Conservation (phyloP, 1,140 invertebrate genomes). For the Diachasmimorpha longicaudata region DNA sequence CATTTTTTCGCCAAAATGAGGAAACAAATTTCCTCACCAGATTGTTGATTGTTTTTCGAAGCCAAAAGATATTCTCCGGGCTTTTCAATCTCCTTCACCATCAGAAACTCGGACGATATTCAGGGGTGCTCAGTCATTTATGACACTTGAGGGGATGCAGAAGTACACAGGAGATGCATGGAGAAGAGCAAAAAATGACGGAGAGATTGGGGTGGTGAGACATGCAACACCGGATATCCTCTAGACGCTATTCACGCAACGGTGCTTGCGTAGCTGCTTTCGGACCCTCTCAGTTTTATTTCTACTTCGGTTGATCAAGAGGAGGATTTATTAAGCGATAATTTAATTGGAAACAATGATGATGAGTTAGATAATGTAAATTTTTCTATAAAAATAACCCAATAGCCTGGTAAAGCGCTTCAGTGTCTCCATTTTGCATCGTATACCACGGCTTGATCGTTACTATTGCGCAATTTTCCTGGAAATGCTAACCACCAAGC, state of each 20-base stretch:
- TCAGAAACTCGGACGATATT: too few species aligned
- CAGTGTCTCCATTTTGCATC: constrained; percentile 7
- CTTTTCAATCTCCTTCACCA: too few species aligned
- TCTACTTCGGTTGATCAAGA: background rate
- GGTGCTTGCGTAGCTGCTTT: constrained; percentile 29
- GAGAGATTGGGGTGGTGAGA: constrained; percentile 33
- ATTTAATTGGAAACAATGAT: too few species aligned
- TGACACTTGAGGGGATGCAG: constrained; percentile 1
- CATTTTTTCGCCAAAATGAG: too few species aligned
- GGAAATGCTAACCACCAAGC: background rate
- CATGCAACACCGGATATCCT: constrained; percentile 58
- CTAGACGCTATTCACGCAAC: constrained; percentile 45
- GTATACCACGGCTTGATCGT: background rate
- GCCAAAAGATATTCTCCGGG: too few species aligned
- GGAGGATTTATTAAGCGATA: background rate
- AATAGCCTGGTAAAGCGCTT: too few species aligned
- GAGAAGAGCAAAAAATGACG: background rate
- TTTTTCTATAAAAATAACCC: too few species aligned
- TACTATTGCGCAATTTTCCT: background rate
- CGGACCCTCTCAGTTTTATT: constrained; percentile 24
- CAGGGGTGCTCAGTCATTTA: too few species aligned
- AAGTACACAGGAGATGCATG: constrained; percentile 25
- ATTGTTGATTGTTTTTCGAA: too few species aligned
- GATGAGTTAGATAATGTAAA: too few species aligned
- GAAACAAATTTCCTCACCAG: too few species aligned